Conservation (phyloP, 2,113 vertebrate species). For the Entosphenus tridentatus region DNA sequence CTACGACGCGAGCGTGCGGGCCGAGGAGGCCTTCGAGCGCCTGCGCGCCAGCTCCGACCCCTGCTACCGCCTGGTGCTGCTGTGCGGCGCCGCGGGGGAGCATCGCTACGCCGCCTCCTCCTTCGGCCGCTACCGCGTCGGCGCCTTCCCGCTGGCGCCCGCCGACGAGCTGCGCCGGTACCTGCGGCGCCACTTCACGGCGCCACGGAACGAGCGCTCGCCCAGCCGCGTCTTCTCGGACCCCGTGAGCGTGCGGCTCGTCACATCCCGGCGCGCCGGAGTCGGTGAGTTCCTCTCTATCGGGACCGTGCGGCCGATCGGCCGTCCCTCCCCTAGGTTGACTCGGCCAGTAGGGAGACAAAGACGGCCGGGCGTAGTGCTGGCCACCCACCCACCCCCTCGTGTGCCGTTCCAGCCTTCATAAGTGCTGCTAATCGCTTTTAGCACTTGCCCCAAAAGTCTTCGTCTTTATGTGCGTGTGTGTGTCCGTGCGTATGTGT, state of each 20-base stretch:
- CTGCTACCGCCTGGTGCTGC: slow-evolving; percentile 21
- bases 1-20: slow-evolving; percentile 26
- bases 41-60: slow-evolving; percentile 16
- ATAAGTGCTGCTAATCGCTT: no score
- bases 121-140: slow-evolving; percentile 26
- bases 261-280: slow-evolving; percentile 26
- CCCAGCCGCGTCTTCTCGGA: slow-evolving; percentile 17
- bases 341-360: no score
- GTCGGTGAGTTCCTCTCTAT: slow-evolving; percentile 20
- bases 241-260: slow-evolving; percentile 22
- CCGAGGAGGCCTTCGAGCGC: slow-evolving; percentile 21
- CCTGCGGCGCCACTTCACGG: slow-evolving; percentile 21
- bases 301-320: no score
- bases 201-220: neutral
- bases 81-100: slow-evolving; percentile 23
- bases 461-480: no score
- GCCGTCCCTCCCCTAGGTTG: no score
- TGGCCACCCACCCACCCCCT: no score
- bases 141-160: slow-evolving; percentile 15
- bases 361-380: no score
- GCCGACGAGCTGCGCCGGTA: slow-evolving; percentile 15
- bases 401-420: no score
- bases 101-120: slow-evolving; percentile 29
- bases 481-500: no score
- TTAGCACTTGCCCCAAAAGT: no score